Evolutionary conservation across 1,140 invertebrate species (phyloP).

Genomic region (Leptopilina clavipes): DNA sequence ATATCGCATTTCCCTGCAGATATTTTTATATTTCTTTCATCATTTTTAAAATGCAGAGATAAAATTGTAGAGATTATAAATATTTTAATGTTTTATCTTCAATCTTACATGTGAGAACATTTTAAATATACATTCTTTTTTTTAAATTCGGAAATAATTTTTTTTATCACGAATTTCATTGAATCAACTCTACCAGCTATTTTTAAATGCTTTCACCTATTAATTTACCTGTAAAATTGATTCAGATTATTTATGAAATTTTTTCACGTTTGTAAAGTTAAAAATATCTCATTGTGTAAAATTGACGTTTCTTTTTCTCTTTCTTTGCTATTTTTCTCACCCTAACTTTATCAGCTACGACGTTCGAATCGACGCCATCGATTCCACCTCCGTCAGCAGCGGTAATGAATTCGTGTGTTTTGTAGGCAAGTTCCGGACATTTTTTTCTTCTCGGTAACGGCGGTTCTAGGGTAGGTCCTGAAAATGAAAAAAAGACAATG

Average conservation of each 20-base stretch:
- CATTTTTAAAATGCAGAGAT: not conserved
- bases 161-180: too few species aligned
- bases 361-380: slow-evolving; percentile 71
- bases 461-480: slow-evolving; percentile 82
- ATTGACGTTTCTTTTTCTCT: not conserved
- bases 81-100: too few species aligned
- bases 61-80: too few species aligned
- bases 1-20: not conserved
- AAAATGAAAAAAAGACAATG: slow-evolving; percentile 56
- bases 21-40: not conserved
- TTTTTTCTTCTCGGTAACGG: slow-evolving; percentile 89
- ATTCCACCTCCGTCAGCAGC: slow-evolving; percentile 76
- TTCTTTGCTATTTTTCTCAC: slow-evolving; percentile 44
- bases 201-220: too few species aligned
- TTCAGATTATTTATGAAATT: too few species aligned
- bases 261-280: too few species aligned
- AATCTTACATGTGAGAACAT: too few species aligned
- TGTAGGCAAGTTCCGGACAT: slow-evolving; percentile 89
- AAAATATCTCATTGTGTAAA: too few species aligned
- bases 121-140: too few species aligned
- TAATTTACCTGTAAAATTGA: too few species aligned
- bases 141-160: too few species aligned
- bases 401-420: slow-evolving; percentile 86
- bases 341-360: slow-evolving; percentile 72
- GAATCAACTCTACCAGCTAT: too few species aligned